Evolutionary conservation across 2,797 vertebrate genomes (phyloP), one percentile per base, ranked within the genome.

Genomic region (Acipenser ruthenus): DNA sequence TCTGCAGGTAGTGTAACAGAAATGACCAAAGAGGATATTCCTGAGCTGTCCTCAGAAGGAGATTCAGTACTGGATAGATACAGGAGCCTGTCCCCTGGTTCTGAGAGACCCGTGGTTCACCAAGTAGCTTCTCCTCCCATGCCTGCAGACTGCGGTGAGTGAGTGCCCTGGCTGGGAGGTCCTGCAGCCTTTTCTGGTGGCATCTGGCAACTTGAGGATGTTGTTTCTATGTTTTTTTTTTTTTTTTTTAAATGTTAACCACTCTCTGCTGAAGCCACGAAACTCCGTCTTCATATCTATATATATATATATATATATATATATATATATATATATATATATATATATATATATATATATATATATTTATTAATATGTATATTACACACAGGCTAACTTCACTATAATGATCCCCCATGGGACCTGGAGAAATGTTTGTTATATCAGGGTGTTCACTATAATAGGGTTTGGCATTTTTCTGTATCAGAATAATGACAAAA

Each of bases 21-120:
- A 77, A 99, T 99, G 96, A 98, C 96, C 81, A 94, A 96, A 90
- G 95, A 97, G 80, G 95, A 95, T 84, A 80, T 94, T 74, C 88
- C 87, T 64, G 84, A 86, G 63, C 85, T 86, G 79, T 86, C 87
- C 68, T 73, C 81, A 0, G 91, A 91, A 84, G 92, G 87, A 77
- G 86, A 86, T 74, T 71, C 77, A 13, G 77, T 88, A 68, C 77
- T 79, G 72, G 89, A 80, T 81, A 84, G 78, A 79, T 80, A 80
- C 60, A 78, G 69, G 0, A 82, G 87, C 77, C 78, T 88, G 51
- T 84, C 88, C 62, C 67, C 80, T 62, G 79, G 70, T 72, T 84
- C 87, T 50, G 84, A 89, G 63, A 82, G 84, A 1, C 82, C 93
- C 0, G 84, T 95, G 61, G 90, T 91, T 69, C 95, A 97, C 84